phyloP scores from a whole-genome alignment of 2,888 invertebrate species.

The Standfussiana lucernea region DNA sequence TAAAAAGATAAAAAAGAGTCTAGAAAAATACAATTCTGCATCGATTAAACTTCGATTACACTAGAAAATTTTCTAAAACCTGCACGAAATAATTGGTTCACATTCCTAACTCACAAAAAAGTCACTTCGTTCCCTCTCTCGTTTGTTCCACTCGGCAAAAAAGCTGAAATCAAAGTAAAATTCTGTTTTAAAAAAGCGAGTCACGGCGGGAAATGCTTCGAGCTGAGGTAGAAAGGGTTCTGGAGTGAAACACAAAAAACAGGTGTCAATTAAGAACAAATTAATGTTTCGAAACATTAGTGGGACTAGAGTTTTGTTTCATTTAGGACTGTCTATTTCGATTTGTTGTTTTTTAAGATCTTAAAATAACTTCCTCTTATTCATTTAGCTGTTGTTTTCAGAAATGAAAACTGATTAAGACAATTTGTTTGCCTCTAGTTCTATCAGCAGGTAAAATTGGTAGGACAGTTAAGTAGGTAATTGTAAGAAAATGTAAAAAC shows the following conservation, averaged over 20 bases:
- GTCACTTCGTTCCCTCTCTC: neutral
- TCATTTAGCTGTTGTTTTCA: neutral
- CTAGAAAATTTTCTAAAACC: neutral
- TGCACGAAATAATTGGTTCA: neutral
- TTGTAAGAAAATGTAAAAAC: neutral
- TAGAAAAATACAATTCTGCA: neutral
- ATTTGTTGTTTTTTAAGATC: neutral
- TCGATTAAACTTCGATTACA: neutral
- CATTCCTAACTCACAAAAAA: conserved; percentile 24
- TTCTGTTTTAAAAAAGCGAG: conserved; percentile 28
- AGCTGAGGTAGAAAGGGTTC: conserved; percentile 33
- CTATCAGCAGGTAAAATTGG: neutral
- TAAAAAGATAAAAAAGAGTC: neutral
- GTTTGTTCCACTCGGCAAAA: conserved; percentile 14
- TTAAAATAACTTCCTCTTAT: neutral
- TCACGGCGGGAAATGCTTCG: conserved; percentile 33
- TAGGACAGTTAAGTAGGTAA: neutral
- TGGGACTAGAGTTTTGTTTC: conserved; percentile 34
- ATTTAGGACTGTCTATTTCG: conserved; percentile 12
- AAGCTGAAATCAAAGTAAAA: conserved; percentile 37
- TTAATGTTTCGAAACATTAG: conserved; percentile 63
- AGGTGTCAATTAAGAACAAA: conserved; percentile 75
- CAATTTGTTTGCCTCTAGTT: neutral
- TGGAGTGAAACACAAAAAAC: conserved; percentile 59
- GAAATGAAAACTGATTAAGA: neutral